Conservation (phyloP, 92 coral and sea anemone genomes). For the Phenganax subtilis region DNA sequence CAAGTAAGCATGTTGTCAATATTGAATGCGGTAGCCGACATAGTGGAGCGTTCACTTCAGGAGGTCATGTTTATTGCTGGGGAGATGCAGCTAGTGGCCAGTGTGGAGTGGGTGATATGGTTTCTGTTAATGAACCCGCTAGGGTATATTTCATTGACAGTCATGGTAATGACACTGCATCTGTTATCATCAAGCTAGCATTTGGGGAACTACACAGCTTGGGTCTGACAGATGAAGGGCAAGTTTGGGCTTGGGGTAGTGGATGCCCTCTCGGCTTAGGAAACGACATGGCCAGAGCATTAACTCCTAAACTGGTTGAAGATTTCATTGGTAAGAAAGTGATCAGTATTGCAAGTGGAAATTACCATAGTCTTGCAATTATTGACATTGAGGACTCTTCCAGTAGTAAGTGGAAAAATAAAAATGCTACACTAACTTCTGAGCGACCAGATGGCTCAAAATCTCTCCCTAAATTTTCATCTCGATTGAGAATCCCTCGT, state of each 20-base stretch:
- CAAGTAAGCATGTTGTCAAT: slow-evolving; percentile 56
- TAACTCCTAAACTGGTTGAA: slow-evolving; percentile 57
- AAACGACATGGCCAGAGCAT: slow-evolving; percentile 39
- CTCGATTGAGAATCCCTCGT: slow-evolving; percentile 13
- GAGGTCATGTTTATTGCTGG: slow-evolving; percentile 78
- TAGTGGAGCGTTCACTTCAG: slow-evolving; percentile 66
- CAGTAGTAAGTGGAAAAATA: background rate
- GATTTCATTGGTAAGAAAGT: slow-evolving; percentile 69
- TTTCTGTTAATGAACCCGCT: slow-evolving; percentile 53
- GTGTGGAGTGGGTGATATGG: slow-evolving; percentile 75
- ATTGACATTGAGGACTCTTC: slow-evolving; percentile 40
- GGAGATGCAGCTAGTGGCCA: slow-evolving; percentile 96
- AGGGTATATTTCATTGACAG: slow-evolving; percentile 53
- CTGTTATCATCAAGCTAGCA: slow-evolving; percentile 51
- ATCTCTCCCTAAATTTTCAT: slow-evolving; percentile 14
- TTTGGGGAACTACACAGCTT: slow-evolving; percentile 87
- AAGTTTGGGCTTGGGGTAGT: slow-evolving; percentile 96
- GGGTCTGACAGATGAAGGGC: slow-evolving; percentile 63
- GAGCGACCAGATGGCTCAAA: slow-evolving; percentile 6
- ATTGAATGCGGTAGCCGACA: slow-evolving; percentile 79
- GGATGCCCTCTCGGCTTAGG: slow-evolving; percentile 88
- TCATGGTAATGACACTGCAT: slow-evolving; percentile 15
- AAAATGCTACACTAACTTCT: slow-evolving; percentile 21
- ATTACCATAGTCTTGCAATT: slow-evolving; percentile 84
- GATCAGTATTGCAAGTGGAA: slow-evolving; percentile 69